phyloP scores from a whole-genome alignment of 2,797 vertebrate species.

The Acanthornis magna region DNA sequence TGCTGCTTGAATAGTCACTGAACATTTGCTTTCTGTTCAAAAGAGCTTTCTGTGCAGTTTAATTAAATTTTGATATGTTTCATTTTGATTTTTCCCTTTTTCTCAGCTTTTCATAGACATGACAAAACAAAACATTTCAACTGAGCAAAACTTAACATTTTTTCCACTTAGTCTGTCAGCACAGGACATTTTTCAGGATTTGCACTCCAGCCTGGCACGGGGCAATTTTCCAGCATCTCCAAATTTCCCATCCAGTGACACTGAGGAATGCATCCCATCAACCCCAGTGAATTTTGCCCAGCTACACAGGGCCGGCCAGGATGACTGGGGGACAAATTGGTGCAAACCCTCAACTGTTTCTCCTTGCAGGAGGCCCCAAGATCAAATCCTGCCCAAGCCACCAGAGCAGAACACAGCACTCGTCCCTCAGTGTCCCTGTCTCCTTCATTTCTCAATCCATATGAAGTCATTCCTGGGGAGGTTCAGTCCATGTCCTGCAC shows the following conservation, averaged over 20 bases:
- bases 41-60: background rate
- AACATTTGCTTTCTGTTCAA: conserved; percentile 2
- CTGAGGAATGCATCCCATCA: background rate
- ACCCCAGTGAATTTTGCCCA: background rate
- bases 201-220: background rate
- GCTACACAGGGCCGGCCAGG: background rate
- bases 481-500: background rate
- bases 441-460: background rate
- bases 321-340: background rate
- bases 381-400: background rate
- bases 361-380: background rate
- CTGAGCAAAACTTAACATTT: background rate
- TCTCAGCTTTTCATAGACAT: background rate
- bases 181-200: background rate
- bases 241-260: background rate
- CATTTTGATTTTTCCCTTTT: background rate
- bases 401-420: background rate
- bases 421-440: background rate
- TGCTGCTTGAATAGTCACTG: background rate
- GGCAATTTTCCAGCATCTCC: background rate
- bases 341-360: background rate
- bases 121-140: conserved; percentile 12
- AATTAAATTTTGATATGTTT: background rate
- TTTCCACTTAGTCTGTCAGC: background rate
- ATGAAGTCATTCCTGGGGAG: background rate